Percentiles rank a stretch among this genome's conserved stretches.
Evolutionary conservation across 2,888 invertebrate genomes (phyloP).

Genomic region (Odontocerum albicorne): DNA sequence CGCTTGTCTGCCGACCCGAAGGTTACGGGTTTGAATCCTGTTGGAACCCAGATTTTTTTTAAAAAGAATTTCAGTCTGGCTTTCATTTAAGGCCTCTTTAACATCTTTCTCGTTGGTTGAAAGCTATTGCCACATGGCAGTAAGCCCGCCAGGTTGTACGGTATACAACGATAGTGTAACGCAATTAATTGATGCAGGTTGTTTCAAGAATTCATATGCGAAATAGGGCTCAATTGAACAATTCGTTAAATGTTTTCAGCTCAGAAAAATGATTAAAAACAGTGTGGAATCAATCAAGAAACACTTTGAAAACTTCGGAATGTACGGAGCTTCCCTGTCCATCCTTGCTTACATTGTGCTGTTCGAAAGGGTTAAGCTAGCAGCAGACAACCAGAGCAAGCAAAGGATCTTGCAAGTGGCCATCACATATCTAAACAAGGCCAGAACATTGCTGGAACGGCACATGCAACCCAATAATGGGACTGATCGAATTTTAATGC

Average conservation of each 20-base stretch:
- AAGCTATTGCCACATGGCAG: too few relatives aligned
- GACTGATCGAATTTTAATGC: conserved; percentile 54
- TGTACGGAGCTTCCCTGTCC: conserved; percentile 63
- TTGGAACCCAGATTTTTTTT: too few relatives aligned
- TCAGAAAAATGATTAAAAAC: conserved; percentile 50
- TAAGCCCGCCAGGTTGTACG: too few relatives aligned
- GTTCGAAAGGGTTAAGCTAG: conserved; percentile 62
- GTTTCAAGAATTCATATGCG: too few relatives aligned
- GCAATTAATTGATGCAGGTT: too few relatives aligned
- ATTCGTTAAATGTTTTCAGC: conserved; percentile 40
- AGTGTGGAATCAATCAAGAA: conserved; percentile 52
- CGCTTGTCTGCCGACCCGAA: too few relatives aligned
- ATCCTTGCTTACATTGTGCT: conserved; percentile 62
- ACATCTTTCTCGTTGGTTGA: too few relatives aligned
- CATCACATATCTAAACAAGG: conserved; percentile 47
- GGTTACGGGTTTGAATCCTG: too few relatives aligned
- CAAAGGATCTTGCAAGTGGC: conserved; percentile 31
- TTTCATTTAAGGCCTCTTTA: too few relatives aligned
- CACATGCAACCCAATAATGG: conserved; percentile 51
- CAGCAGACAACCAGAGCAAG: conserved; percentile 35
- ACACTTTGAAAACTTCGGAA: conserved; percentile 56
- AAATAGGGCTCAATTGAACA: too few relatives aligned
- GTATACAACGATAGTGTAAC: too few relatives aligned
- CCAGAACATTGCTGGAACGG: conserved; percentile 55
- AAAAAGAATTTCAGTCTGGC: too few relatives aligned